phyloP scores from a whole-genome alignment of 2,888 invertebrate species.

The Dolichomitus sp. region DNA sequence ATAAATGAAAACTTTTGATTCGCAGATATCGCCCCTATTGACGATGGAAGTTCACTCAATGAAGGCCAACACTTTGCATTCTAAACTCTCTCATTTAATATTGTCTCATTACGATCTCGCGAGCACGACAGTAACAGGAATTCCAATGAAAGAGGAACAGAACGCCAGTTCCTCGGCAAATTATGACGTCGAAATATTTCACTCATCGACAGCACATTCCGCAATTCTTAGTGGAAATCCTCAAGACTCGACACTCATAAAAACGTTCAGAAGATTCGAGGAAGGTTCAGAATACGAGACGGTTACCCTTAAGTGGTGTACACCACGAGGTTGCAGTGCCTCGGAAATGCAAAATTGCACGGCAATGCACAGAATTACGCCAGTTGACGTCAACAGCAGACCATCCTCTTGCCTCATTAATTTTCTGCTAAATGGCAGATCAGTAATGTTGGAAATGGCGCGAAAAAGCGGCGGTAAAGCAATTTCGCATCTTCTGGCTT shows the following conservation, averaged over 20 bases:
- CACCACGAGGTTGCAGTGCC: constrained; percentile 95
- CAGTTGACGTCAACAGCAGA: constrained; percentile 98
- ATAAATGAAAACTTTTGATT: constrained; percentile 70
- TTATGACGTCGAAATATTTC: constrained; percentile 99
- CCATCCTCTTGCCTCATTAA: constrained; percentile 99
- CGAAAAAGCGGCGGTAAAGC: constrained; percentile 94
- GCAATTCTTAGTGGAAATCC: constrained; percentile 91
- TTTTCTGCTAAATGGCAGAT: constrained; percentile 98
- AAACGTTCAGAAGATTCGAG: constrained; percentile 88
- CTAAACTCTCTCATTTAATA: constrained; percentile 92
- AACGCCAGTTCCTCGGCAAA: constrained; percentile 99
- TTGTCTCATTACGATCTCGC: constrained; percentile 96
- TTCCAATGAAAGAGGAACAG: constrained; percentile 99
- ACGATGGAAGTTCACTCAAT: constrained; percentile 94
- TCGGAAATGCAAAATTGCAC: constrained; percentile 94
- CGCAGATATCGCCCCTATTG: constrained; percentile 90
- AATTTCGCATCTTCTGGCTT: constrained; percentile 96
- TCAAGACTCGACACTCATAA: constrained; percentile 89
- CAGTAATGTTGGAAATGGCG: constrained; percentile 96
- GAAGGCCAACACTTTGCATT: constrained; percentile 91
- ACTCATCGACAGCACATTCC: constrained; percentile 94
- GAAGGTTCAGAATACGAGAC: constrained; percentile 93
- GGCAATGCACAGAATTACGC: constrained; percentile 96
- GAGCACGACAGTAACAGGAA: constrained; percentile 98
- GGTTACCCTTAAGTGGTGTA: constrained; percentile 98